phyloP scores from a whole-genome alignment of 2,113 vertebrate genomes.

The Phaethon lepturus region DNA sequence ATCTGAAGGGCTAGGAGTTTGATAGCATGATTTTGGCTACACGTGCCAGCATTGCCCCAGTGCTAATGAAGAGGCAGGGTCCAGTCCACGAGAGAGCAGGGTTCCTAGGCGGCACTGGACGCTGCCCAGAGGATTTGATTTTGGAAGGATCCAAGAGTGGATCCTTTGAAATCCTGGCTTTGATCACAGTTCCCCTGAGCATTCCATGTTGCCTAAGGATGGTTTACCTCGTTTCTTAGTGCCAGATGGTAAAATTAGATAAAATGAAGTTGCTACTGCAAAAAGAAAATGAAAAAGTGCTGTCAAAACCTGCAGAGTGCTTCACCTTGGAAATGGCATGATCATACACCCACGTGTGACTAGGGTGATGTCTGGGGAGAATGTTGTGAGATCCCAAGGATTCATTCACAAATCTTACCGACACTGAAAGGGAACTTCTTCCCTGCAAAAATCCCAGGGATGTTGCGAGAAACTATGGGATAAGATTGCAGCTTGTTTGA shows the following conservation, averaged over 20 bases:
- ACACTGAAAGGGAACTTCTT: background rate
- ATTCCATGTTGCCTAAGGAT: rapidly evolving
- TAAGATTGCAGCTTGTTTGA: background rate
- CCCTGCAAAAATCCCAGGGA: background rate
- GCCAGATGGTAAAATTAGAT: background rate
- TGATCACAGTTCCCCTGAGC: background rate
- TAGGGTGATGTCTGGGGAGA: rapidly evolving
- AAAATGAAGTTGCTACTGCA: background rate
- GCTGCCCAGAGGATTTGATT: background rate
- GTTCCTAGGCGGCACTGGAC: background rate
- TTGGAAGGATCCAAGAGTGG: background rate
- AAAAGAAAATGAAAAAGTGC: background rate
- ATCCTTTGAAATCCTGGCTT: background rate
- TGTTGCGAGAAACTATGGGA: background rate
- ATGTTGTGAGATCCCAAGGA: background rate
- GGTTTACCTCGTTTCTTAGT: background rate
- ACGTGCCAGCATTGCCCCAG: rapidly evolving
- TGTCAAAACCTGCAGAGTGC: background rate
- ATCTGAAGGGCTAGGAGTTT: background rate
- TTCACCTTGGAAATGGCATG: background rate
- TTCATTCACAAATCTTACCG: background rate
- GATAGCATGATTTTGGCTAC: background rate
- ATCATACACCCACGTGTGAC: background rate
- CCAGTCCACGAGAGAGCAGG: background rate
- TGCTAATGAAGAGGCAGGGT: background rate